A percentile compares a stretch with the other conserved stretches of the same genome.
Evolutionary conservation across 2,888 invertebrate species (phyloP).

Genomic region (Oligia fasciuncula): DNA sequence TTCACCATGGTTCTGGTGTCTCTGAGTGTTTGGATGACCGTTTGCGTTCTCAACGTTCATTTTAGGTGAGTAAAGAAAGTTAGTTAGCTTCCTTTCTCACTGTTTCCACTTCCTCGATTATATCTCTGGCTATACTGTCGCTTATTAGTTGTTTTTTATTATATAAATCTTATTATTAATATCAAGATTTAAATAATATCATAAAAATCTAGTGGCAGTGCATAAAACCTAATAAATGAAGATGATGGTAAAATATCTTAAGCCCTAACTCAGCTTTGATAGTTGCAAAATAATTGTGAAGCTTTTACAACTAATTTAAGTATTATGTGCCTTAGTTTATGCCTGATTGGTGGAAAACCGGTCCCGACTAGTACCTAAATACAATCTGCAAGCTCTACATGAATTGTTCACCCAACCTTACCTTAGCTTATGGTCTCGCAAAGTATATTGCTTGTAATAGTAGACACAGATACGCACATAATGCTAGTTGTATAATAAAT

Average conservation of each 20-base stretch:
- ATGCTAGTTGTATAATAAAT: conserved; percentile 24
- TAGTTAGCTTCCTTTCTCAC: conserved; percentile 67
- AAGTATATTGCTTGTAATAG: conserved; percentile 35
- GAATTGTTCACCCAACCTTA: conserved; percentile 16
- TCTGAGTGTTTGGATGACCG: conserved; percentile 97
- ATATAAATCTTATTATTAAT: conserved; percentile 14
- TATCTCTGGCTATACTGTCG: conserved; percentile 59
- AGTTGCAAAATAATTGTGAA: conserved; percentile 40
- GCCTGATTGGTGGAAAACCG: background rate
- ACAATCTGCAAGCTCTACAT: conserved; percentile 33
- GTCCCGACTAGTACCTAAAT: background rate
- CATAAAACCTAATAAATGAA: conserved; percentile 41
- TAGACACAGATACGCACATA: conserved; percentile 39
- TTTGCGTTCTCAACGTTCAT: conserved; percentile 97
- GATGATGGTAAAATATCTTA: background rate
- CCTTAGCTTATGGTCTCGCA: conserved; percentile 26
- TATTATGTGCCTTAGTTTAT: conserved; percentile 13
- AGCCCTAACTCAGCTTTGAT: conserved; percentile 33
- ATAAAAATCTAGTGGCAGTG: conserved; percentile 55
- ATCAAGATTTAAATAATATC: conserved; percentile 16
- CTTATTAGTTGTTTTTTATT: conserved; percentile 55
- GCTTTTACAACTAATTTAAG: conserved; percentile 23
- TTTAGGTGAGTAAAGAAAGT: conserved; percentile 81
- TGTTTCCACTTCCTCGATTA: conserved; percentile 50
- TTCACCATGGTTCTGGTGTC: conserved; percentile 99